Base-by-base conservation (phyloP, 1,140 invertebrate species). In the Zaprionus kolodkinae region DNA sequence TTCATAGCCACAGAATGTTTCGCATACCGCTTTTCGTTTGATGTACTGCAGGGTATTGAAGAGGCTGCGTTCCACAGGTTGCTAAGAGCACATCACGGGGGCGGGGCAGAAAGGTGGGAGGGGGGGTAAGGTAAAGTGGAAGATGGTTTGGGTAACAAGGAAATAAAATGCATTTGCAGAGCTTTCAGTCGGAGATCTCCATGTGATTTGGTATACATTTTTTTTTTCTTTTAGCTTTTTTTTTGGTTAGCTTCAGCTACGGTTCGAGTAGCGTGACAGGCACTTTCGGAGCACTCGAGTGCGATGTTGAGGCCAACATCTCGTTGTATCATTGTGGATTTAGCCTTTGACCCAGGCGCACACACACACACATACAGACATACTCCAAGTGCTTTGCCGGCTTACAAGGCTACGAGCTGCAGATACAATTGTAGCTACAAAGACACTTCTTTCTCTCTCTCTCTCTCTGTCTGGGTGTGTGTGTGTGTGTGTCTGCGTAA, bases 31-130 rank as follows among this genome's bases (percentile, higher is more conserved):
- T 91, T 92, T 92, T 75, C 87, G 74, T 81, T 92, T 91, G 76
- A 92, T 85, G 74, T 92, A 92, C 77, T 92, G 84, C 90, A 92
- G 76, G 38, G 84, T 77, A 88, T 88, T 87, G 77, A 80, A 78
- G 60, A 92, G 81, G 76, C 91, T 92, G 79, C 91, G 87, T 86
- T 92, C 91, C 84, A 91, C 91, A 78, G 84, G 91, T 89, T 91
- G 90, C 91, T 89, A 59, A 62, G 17, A 25, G 45, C n/a, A 48
- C 7, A 48, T 10, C 21, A 21, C 21, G 3, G 15, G 3, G n/a
- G n/a, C n/a, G n/a, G n/a, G n/a, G n/a, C n/a, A n/a, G n/a, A n/a
- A n/a, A n/a, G n/a, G n/a, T n/a, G n/a, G n/a, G 38, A 40, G 12
- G 13, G n/a, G 11, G 12, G 38, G 38, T 0, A 40, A n/a, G 33